Percentiles rank a stretch among this genome's conserved stretches.
Conservation (phyloP, 2,888 invertebrate species). For the Formica aserva region DNA sequence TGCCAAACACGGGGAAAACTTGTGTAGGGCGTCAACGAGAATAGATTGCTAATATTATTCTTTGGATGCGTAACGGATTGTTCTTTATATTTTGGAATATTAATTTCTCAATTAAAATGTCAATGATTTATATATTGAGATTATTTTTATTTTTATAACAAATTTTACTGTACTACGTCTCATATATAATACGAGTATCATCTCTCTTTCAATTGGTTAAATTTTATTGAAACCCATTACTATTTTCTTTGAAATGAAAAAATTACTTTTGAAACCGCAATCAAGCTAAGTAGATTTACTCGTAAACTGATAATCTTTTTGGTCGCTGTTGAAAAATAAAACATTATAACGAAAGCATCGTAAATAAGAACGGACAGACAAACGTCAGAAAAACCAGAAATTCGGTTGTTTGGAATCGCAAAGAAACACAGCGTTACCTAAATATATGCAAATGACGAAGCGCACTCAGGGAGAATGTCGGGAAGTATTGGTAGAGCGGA, state of each 20-base stretch:
- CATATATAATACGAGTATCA: too few species aligned
- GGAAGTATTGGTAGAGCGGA: constrained; percentile 41
- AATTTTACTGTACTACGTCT: not conserved
- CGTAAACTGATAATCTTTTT: not conserved
- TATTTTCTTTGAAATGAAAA: not conserved
- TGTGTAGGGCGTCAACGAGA: constrained; percentile 1
- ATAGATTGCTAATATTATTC: constrained; percentile 56
- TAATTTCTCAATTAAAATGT: not conserved
- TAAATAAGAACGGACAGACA: constrained; percentile 3
- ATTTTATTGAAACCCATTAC: not conserved
- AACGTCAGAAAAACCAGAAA: not conserved
- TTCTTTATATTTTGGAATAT: not conserved
- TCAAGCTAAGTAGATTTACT: not conserved
- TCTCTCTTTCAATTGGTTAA: not conserved
- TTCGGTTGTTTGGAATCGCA: constrained; percentile 21
- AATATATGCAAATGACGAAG: constrained; percentile 49
- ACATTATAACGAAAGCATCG: not conserved
- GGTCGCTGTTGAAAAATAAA: not conserved
- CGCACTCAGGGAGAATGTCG: not conserved
- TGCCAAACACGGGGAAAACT: constrained; percentile 33
- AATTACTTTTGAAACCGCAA: not conserved
- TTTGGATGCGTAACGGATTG: constrained; percentile 25
- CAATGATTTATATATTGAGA: not conserved
- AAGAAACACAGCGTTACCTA: constrained; percentile 30
- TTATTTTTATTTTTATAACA: not conserved